A percentile compares a stretch with the other conserved stretches of the same genome.
Conservation (phyloP, 2,888 invertebrate genomes). For the Chironomus tentans region DNA sequence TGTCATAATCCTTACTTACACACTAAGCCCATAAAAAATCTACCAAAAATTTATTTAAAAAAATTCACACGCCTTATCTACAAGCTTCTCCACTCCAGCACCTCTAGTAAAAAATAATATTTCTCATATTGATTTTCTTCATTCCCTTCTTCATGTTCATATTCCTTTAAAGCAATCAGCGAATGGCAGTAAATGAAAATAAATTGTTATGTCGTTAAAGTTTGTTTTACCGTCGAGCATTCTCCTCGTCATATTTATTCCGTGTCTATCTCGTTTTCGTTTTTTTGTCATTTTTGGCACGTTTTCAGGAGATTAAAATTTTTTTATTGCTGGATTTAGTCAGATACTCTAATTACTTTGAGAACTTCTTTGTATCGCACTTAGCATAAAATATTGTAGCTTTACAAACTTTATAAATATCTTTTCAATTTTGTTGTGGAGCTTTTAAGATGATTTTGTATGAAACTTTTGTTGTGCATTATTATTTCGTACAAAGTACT, state of each 20-base stretch:
- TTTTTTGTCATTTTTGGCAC: background rate
- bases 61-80: no score
- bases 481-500: no score
- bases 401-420: no score
- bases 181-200: background rate
- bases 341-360: background rate
- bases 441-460: background rate
- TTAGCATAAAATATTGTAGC: no score
- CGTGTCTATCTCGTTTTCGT: no score
- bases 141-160: background rate
- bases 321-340: background rate
- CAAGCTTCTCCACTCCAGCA: background rate
- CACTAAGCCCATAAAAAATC: no score
- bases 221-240: background rate
- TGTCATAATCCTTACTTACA: no score
- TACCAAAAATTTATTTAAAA: no score
- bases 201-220: background rate
- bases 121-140: background rate
- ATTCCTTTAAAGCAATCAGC: background rate
- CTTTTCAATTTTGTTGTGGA: no score
- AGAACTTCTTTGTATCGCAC: background rate
- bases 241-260: no score
- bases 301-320: background rate
- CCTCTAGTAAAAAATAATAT: background rate
- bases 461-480: no score